Conservation (phyloP, 2,113 vertebrate genomes). For the Sylvia atricapilla region DNA sequence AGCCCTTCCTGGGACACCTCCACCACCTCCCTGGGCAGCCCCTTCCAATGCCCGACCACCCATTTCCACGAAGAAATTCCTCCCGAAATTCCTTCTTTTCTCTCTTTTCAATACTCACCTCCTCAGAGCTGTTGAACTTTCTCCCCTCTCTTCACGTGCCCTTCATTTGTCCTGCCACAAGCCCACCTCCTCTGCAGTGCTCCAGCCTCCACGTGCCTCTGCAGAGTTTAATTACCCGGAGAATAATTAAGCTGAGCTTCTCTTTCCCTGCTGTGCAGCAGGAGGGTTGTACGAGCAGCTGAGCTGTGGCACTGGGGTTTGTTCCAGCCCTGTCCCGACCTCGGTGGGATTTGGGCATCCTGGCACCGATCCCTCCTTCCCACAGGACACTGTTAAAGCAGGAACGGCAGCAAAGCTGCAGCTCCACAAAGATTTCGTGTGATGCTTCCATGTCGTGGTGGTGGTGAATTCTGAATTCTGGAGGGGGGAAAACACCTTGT, state of each 20-base stretch:
- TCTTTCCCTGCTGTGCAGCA: neutral
- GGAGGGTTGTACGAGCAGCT: neutral
- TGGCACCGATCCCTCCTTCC: neutral
- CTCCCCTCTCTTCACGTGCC: neutral
- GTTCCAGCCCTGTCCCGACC: neutral
- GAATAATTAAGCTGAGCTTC: neutral
- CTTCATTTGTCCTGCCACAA: neutral
- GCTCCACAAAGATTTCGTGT: neutral
- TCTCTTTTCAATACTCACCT: fast-evolving
- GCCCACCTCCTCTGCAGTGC: neutral
- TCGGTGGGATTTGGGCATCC: neutral
- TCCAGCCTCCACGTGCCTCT: neutral
- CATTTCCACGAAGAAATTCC: neutral
- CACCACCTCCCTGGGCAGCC: neutral
- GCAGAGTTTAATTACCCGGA: neutral
- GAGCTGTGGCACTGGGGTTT: neutral
- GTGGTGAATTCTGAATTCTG: neutral
- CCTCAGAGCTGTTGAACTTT: neutral
- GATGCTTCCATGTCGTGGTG: neutral
- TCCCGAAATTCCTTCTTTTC: neutral
- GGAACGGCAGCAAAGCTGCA: neutral
- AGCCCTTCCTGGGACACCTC: neutral
- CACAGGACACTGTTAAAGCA: neutral
- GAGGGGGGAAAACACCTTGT: neutral
- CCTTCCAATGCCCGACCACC: neutral